These are phyloP conservation scores for Leucophora obtusa DNA, from an alignment of 2,888 invertebrate species.

Conservation along the genomic window DNA sequence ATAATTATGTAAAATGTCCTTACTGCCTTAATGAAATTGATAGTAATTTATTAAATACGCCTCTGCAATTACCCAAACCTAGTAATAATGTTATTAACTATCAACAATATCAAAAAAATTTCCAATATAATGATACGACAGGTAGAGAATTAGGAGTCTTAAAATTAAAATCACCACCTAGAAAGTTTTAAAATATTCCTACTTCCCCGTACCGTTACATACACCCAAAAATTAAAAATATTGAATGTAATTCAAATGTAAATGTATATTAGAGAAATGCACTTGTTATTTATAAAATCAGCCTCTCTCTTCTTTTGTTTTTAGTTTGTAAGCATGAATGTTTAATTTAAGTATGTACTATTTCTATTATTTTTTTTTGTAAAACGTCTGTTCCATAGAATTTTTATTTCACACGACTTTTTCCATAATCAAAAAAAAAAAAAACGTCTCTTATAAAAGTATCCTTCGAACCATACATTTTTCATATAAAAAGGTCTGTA, in stretches of 20 bases:
- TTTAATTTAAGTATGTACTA: neutral
- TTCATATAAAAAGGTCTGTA: too few relatives aligned
- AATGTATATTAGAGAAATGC: conserved; percentile 24
- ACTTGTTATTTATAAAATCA: conserved; percentile 42
- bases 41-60: conserved; percentile 64
- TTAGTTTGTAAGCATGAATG: neutral
- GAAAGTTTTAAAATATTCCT: conserved; percentile 70
- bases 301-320: conserved; percentile 6
- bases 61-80: conserved; percentile 72
- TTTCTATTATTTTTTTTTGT: neutral
- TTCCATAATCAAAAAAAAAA: too few relatives aligned
- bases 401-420: too few relatives aligned
- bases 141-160: conserved; percentile 70
- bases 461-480: too few relatives aligned
- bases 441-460: too few relatives aligned
- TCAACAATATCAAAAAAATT: conserved; percentile 21
- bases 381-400: too few relatives aligned
- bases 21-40: conserved; percentile 70
- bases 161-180: conserved; percentile 77
- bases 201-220: neutral
- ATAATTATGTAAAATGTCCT: conserved; percentile 69
- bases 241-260: neutral
- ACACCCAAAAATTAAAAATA: neutral
- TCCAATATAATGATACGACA: neutral
- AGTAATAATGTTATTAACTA: conserved; percentile 68